Conservation (phyloP, 2,113 vertebrate species). For the Raja brachyura region DNA sequence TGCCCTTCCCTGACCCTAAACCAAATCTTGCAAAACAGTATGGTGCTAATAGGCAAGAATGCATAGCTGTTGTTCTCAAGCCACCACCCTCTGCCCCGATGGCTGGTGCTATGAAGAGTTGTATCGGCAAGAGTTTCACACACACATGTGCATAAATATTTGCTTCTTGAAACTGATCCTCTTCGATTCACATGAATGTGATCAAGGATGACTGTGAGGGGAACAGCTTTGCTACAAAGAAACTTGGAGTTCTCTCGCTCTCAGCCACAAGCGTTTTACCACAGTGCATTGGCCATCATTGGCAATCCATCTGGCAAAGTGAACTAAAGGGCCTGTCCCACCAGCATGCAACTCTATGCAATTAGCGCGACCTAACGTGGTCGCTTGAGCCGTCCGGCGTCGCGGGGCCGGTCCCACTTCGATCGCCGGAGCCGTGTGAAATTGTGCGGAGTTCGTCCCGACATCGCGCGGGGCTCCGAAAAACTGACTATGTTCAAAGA, state of each 20-base stretch:
- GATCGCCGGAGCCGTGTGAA: too few species aligned
- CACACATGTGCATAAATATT: not conserved
- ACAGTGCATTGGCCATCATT: not conserved
- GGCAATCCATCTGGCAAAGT: not conserved
- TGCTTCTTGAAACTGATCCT: not conserved
- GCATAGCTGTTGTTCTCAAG: not conserved
- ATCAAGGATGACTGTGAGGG: not conserved
- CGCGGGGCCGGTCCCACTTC: too few species aligned
- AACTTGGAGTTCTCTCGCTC: not conserved
- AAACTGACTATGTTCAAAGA: too few species aligned
- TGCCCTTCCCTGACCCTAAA: too few species aligned
- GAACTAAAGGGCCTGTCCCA: too few species aligned
- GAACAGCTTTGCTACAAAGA: not conserved
- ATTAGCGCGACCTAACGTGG: too few species aligned
- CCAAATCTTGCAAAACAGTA: too few species aligned
- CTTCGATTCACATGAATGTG: not conserved
- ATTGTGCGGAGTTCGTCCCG: too few species aligned
- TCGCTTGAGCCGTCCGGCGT: too few species aligned
- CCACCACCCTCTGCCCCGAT: not conserved
- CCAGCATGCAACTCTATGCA: too few species aligned
- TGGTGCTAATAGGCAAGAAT: not conserved
- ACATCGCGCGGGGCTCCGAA: too few species aligned
- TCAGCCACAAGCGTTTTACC: not conserved
- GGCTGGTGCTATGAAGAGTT: not conserved
- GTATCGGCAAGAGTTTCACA: not conserved